Evolutionary conservation across 2,113 vertebrate genomes (phyloP), one percentile per base, ranked within the genome.

Genomic region (Colistium nudipinnis): DNA sequence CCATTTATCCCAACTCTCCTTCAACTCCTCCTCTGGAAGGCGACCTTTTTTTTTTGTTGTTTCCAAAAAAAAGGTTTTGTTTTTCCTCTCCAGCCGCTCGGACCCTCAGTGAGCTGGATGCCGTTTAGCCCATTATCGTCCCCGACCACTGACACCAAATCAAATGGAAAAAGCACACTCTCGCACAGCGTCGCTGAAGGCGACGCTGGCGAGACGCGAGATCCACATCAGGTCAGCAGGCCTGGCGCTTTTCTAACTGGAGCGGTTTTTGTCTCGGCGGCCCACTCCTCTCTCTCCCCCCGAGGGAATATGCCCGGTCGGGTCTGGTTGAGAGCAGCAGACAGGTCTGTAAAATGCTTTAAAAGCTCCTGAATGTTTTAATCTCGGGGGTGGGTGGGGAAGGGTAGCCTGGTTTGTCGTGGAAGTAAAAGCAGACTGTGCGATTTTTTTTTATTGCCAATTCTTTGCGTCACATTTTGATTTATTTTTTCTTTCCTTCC

Each of bases 81-180:
- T 43, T 48, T 31, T 48, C 51, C 41, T 61, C 62, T 69, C 20
- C 52, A 44, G 10, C 43, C 0, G 5, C 22, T 11, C 41, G 51
- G 30, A 59, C 22, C 12, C 24, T 74, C 24, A 2, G 47, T 48
- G 66, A 81, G 69, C 64, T 49, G 19, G 17, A 36, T 1, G 5
- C 20, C 63, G 76, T 70, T 83, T 75, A 65, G 39, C 27, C 28
- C 65, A 66, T 80, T 84, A 82, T 75, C 17, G 17, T 43, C 60
- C 35, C 38, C 83, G 88, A 79, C 84, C 52, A 24, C 60, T 78
- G 74, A 87, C 81, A 80, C 74, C 74, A 33, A 68, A 79, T 84
- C 76, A 74, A 86, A 88, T 86, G 76, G 64, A 82, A 80, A n/a
- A 71, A 83, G 70, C 48, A 77, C 60, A 65, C 38, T 67, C 56